Evolutionary conservation across 2,113 vertebrate genomes (phyloP), one percentile per base, ranked within the genome.

Genomic region (Crotalus horridus): DNA sequence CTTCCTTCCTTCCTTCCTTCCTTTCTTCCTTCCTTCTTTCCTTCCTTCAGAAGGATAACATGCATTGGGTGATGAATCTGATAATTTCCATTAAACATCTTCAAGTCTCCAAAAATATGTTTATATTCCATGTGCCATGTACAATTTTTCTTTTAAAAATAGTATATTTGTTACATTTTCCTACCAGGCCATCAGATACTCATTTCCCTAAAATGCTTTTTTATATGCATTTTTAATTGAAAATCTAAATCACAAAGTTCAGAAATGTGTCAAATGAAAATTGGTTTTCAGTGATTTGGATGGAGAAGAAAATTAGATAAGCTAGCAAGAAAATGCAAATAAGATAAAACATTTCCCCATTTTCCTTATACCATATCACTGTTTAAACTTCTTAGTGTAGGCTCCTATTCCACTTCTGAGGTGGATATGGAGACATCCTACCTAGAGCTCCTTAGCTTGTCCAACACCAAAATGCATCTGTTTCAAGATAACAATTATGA

Each of bases 391-490:
- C 20, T 81, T 33, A 39, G 1, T 1, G 33, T 39, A 39, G 69
- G 69, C 69, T 21, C 6, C 6, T 39, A 20, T 8, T 81, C 69
- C 33, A 81, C 17, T 39, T 81, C 69, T 81, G 69, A 43, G 17
- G 17, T 81, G 17, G 17, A 39, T 69, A 12, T 12, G 11, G 29
- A 69, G 4, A 13, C 64, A 69, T 15, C 64, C 29, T 69, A 69
- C 4, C 12, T n/a, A n/a, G 61, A 64, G 10, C 26, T 11, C 26
- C 26, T 64, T 64, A 69, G 64, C 64, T 69, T 20, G 0, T 2
- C 39, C 23, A 15, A 0, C 0, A 0, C 29, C n/a, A 54, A 13
- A 74, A 12, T 2, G 33, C 85, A 1, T 26, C 69, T 39, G 4
- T 90, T 26, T 20, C 54, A 9, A 7, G n/a, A 17, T 0, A 29